Percentiles rank a stretch among this genome's conserved stretches.
These are phyloP conservation scores for Crotalus viridis DNA, from an alignment of 2,113 vertebrate genomes.

Conservation along the genomic window DNA sequence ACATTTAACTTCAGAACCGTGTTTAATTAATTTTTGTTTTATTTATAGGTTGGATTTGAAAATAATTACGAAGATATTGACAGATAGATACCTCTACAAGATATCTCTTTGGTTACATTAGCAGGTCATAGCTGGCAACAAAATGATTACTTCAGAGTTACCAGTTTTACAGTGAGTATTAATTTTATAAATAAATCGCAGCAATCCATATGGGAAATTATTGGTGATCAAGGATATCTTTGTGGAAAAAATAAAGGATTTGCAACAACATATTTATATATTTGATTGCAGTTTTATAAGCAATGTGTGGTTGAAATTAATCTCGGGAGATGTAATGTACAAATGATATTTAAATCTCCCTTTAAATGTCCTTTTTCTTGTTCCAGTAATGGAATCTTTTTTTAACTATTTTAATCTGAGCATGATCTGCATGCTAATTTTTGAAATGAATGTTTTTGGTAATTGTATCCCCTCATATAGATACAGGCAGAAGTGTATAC, in stretches of 20 bases:
- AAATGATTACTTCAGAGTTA: constrained; percentile 96
- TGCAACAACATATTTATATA: neutral
- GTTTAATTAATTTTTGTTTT: constrained; percentile 31
- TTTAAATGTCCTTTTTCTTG: neutral
- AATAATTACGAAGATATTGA: constrained; percentile 50
- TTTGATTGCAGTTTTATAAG: neutral
- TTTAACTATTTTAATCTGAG: neutral
- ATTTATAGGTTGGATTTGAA: constrained; percentile 58
- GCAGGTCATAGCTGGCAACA: constrained; percentile 63
- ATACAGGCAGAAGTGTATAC: neutral
- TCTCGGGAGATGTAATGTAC: neutral
- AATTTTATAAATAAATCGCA: neutral
- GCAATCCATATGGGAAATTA: neutral
- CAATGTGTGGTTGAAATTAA: neutral
- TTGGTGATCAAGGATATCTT: neutral
- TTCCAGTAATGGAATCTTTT: neutral
- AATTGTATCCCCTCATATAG: neutral
- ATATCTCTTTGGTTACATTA: constrained; percentile 63
- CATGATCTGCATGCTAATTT: neutral
- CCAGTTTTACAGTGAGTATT: constrained; percentile 92
- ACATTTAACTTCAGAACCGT: neutral
- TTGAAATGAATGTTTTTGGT: neutral
- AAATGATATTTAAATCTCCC: neutral
- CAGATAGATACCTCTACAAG: constrained; percentile 54
- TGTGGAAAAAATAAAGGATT: neutral